Percentiles rank a stretch among this genome's conserved stretches.
Evolutionary conservation across 2,888 invertebrate genomes (phyloP).

Genomic region (Thelaira solivaga): DNA sequence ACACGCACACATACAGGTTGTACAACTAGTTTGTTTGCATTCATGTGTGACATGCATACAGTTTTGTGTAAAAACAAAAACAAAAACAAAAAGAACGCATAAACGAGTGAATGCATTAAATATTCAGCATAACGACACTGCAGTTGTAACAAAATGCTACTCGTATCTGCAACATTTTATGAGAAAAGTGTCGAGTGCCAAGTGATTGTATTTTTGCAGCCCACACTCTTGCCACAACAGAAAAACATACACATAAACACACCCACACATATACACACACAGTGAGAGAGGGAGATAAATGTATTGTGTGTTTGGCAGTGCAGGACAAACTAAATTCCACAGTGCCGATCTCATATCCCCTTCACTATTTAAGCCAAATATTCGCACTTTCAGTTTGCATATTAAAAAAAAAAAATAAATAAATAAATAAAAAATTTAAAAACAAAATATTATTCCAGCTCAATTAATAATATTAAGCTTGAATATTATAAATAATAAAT

Average conservation of each 20-base stretch:
- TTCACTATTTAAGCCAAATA: too few relatives aligned
- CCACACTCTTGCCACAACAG: conserved; percentile 1
- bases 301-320: too few relatives aligned
- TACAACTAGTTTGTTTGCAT: background rate
- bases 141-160: conserved; percentile 51
- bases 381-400: too few relatives aligned
- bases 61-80: background rate
- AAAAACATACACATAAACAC: background rate
- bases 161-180: conserved; percentile 55
- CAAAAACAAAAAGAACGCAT: conserved; percentile 20
- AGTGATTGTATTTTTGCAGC: conserved; percentile 27
- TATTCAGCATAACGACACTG: conserved; percentile 51
- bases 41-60: background rate
- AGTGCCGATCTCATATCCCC: too few relatives aligned
- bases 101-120: conserved; percentile 40
- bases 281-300: too few relatives aligned
- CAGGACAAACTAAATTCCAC: too few relatives aligned
- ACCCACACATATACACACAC: background rate
- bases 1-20: background rate
- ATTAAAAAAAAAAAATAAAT: too few relatives aligned
- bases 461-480: too few relatives aligned
- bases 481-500: too few relatives aligned
- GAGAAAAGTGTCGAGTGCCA: conserved; percentile 42
- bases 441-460: too few relatives aligned
- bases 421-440: too few relatives aligned